A percentile compares a stretch with the other conserved stretches of the same genome.
Evolutionary conservation across 2,888 invertebrate genomes (phyloP).

Genomic region (Spilarctia lutea): DNA sequence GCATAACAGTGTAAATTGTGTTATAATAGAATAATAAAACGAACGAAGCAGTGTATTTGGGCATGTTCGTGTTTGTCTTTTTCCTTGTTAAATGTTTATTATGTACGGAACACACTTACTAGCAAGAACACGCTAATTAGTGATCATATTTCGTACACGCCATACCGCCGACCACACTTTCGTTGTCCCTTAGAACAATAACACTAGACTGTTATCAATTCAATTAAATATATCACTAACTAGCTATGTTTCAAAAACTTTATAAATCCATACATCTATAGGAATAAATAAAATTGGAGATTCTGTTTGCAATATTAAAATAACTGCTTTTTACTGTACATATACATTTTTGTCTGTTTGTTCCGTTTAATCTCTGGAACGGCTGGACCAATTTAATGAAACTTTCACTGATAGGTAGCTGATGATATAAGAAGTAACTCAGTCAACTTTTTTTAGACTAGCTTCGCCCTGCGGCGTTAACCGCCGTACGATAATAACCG

Average conservation of each 20-base stretch:
- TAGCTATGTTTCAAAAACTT: slow-evolving; percentile 22
- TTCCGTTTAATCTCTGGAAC: too few relatives aligned
- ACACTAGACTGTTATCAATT: not conserved
- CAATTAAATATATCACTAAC: slow-evolving; percentile 21
- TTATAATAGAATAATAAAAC: not conserved
- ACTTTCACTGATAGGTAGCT: too few relatives aligned
- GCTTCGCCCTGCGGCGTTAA: too few relatives aligned
- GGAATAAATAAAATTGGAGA: too few relatives aligned
- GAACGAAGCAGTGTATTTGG: not conserved
- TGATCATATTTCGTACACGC: not conserved
- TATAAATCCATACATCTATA: too few relatives aligned
- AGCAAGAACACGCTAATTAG: not conserved
- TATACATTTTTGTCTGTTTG: too few relatives aligned
- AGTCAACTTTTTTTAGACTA: too few relatives aligned
- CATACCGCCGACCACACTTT: not conserved
- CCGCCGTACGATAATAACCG: too few relatives aligned
- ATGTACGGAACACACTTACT: not conserved
- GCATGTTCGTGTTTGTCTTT: not conserved
- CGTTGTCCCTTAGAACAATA: not conserved
- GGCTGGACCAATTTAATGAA: too few relatives aligned
- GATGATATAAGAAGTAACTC: too few relatives aligned
- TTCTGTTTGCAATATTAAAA: too few relatives aligned
- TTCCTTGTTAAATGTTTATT: not conserved
- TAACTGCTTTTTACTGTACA: too few relatives aligned
- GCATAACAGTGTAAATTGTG: not conserved